Evolutionary conservation across 2,888 invertebrate genomes (phyloP), one percentile per base, ranked within the genome.

Genomic region (Athalia circularis): DNA sequence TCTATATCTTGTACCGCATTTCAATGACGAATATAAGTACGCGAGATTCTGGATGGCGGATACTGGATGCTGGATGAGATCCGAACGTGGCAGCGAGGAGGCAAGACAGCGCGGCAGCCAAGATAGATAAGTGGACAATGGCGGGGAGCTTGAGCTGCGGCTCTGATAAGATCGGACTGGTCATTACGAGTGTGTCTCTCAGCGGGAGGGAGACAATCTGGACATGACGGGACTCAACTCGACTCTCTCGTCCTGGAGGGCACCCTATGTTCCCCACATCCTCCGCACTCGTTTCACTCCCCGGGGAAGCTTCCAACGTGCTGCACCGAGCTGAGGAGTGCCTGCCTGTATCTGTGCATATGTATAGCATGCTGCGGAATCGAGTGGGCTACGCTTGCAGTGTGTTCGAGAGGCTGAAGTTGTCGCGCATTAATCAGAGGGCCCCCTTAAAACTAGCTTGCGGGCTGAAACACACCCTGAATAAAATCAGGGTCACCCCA

Each of bases 141-240:
- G 85, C 83, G 82, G 83, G 84, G 84, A 81, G 82, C 81, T 80
- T 81, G 80, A 77, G 70, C 77, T 80, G 59, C 82, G 77, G 80
- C 80, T 80, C 82, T 86, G 87, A 87, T 87, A 87, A 87, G 87
- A 87, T 87, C 87, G 85, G 85, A 83, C 83, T 84, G 87, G 87
- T 87, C 87, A 87, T 87, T 87, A 87, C 87, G 86, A 86, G 68
- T 68, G 85, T 86, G 86, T 87, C 87, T 87, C 87, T 79, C 87
- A 87, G 87, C 86, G 82, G 86, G 87, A 72, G 72, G 84, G 85
- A 86, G 85, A 85, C 80, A 82, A 84, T 84, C 82, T 84, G 86
- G 86, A 87, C 87, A 87, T 87, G 87, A 86, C 84, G 86, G 84
- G 84, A 83, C 86, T 86, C 85, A 85, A 85, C 85, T 86, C 85